Percentiles rank a stretch among this genome's conserved stretches.
Conservation (phyloP, 2,113 vertebrate species). For the Ochotona princeps region DNA sequence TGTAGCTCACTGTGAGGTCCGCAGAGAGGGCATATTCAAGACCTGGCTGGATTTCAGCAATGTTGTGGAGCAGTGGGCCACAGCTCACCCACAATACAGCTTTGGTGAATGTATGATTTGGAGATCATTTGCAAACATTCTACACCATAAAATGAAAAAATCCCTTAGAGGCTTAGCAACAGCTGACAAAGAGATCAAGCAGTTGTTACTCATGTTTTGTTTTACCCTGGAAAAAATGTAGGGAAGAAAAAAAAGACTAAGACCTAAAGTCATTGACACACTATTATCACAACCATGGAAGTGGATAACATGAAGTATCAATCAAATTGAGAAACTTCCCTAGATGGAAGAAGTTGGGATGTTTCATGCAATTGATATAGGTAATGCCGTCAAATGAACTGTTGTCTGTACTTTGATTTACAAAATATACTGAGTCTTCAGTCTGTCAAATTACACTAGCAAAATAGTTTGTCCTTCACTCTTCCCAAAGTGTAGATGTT, state of each 20-base stretch:
- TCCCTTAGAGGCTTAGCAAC: neutral
- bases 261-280: neutral
- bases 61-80: neutral
- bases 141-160: neutral
- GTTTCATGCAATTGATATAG: neutral
- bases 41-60: neutral
- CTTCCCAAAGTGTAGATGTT: neutral
- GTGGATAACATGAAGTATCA: neutral
- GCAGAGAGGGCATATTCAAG: neutral
- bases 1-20: neutral
- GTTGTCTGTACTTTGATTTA: neutral
- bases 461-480: neutral
- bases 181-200: neutral
- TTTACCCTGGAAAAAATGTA: constrained; percentile 4
- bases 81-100: neutral
- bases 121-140: neutral
- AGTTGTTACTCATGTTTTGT: neutral
- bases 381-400: neutral
- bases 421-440: neutral
- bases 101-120: neutral
- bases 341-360: neutral
- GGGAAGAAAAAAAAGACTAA: neutral
- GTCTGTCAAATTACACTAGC: rapidly evolving
- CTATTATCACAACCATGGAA: neutral
- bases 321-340: neutral